Base-by-base conservation (phyloP, 2,113 vertebrate species). In the Numenius arquata region DNA sequence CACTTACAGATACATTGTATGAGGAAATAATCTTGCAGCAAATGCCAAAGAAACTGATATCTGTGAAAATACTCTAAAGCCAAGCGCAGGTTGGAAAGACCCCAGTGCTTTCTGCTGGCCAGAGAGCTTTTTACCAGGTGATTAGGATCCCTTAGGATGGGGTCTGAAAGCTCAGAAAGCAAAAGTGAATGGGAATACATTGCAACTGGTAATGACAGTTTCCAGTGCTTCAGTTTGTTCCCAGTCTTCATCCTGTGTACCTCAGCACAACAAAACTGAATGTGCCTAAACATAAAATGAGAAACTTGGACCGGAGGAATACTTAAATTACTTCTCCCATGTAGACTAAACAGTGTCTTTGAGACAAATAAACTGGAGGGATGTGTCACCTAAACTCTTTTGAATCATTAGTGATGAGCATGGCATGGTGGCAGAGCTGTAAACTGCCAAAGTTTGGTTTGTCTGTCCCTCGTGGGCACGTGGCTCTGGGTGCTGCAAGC, bases 1-100 rank as follows among this genome's bases (percentile, higher is more conserved):
- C 34, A n/a, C 15, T 53, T 70, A 59, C 8, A 43, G 7, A 27
- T 34, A 14, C 0, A 1, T 16, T 2, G 6, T 19, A 11, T 18
- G 30, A 45, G 53, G 45, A 75, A 75, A 76, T 13, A 29, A 45
- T 52, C 23, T 29, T 27, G 32, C 32, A 74, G 68, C 29, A 65
- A 32, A 78, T 52, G 43, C 29, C 56, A 58, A 62, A 84, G 50
- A 15, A 75, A 40, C 12, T 75, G 63, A 14, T 43, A n/a, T 26
- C 32, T 67, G 30, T 48, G 34, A 67, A 89, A 87, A 70, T 26
- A 50, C 13, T 15, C 29, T 59, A 63, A 58, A 81, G 38, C 20
- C 10, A 52, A 74, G 21, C 2, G 13, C 15, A 32, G 25, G 9
- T 9, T 73, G 55, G 26, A 90, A 84, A 61, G 19, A 48, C 29